phyloP scores from a whole-genome alignment of 2,797 vertebrate genomes.

The Phrynocephalus vlangalii region DNA sequence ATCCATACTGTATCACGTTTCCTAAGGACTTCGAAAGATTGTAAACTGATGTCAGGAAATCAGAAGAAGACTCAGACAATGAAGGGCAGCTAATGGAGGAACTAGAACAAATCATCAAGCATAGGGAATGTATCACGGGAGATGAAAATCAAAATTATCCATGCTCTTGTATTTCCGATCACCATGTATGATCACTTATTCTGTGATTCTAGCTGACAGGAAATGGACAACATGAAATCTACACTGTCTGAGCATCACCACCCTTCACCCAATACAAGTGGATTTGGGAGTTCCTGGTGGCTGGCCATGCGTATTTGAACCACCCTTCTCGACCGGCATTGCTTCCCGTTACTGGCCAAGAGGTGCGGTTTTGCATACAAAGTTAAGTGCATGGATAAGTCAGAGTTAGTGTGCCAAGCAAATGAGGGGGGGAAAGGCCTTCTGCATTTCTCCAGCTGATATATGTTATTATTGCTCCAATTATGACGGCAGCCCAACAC shows the following conservation, averaged over 20 bases:
- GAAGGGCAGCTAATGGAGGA: no score
- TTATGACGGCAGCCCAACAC: not conserved
- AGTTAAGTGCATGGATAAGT: not conserved
- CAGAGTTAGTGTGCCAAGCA: not conserved
- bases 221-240: not conserved
- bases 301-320: not conserved
- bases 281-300: not conserved
- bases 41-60: no score
- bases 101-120: no score
- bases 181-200: no score
- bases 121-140: no score
- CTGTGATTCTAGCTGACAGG: no score
- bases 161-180: no score
- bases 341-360: not conserved
- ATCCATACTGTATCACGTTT: no score
- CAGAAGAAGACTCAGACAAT: no score
- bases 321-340: not conserved
- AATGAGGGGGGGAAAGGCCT: not conserved
- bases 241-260: not conserved
- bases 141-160: no score
- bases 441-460: not conserved
- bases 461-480: not conserved
- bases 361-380: not conserved
- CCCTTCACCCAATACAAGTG: not conserved
- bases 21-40: no score